These are phyloP conservation scores for Anoura caudifer DNA, from an alignment of 2,113 vertebrate species.

Conservation along the genomic window DNA sequence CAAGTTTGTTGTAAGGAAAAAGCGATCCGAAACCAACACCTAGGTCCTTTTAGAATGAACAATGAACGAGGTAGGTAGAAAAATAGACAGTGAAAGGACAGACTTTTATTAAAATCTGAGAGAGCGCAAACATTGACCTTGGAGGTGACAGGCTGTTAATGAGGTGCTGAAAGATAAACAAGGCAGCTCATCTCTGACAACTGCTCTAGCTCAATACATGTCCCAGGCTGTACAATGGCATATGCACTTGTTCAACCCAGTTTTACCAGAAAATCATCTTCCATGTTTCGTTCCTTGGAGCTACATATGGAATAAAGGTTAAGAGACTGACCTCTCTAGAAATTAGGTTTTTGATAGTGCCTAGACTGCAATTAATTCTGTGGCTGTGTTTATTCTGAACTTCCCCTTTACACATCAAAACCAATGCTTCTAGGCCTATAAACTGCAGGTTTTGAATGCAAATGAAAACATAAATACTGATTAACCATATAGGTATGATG, in stretches of 20 bases:
- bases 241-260: background rate
- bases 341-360: background rate
- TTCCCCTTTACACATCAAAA: background rate
- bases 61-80: background rate
- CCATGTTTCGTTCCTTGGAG: background rate
- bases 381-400: background rate
- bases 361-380: background rate
- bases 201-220: background rate
- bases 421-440: background rate
- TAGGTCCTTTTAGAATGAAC: slow-evolving; percentile 25
- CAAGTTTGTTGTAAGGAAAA: background rate
- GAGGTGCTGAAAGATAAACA: slow-evolving; percentile 3
- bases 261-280: slow-evolving; percentile 28
- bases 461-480: background rate
- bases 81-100: slow-evolving; percentile 20
- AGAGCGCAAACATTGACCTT: slow-evolving; percentile 2
- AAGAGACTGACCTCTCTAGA: background rate
- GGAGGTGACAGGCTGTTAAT: background rate
- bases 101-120: slow-evolving; percentile 36
- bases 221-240: background rate
- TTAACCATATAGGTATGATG: background rate
- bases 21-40: background rate
- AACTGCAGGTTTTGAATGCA: background rate
- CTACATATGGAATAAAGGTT: background rate
- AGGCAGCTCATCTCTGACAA: background rate